Conservation (phyloP, 2,113 vertebrate species). For the Laterallus jamaicensis region DNA sequence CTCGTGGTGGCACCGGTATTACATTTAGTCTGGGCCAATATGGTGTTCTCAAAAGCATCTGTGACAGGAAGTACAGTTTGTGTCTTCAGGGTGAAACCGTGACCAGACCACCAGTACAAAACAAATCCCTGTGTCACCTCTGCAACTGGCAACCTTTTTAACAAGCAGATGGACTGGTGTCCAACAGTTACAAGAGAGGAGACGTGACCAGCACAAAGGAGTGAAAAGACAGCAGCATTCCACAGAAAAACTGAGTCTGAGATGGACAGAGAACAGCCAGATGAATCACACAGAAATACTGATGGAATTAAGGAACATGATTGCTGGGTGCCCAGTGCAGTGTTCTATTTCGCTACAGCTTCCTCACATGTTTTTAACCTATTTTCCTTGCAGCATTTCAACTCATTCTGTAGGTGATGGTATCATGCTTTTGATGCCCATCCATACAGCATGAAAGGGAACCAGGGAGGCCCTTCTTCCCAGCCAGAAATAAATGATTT, state of each 20-base stretch:
- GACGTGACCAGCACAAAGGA: background rate
- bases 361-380: background rate
- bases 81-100: constrained; percentile 18
- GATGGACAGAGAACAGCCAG: background rate
- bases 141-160: background rate
- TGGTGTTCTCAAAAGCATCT: constrained; percentile 82
- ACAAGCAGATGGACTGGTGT: background rate
- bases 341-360: constrained; percentile 22
- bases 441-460: background rate
- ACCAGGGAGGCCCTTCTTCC: background rate
- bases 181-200: background rate
- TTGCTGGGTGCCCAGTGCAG: background rate
- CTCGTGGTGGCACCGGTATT: constrained; percentile 68
- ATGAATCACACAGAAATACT: background rate
- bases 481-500: background rate
- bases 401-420: background rate
- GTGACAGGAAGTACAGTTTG: constrained; percentile 70
- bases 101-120: constrained; percentile 12
- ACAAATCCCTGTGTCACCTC: background rate
- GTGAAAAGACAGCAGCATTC: constrained; percentile 22
- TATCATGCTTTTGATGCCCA: background rate
- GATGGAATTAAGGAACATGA: background rate
- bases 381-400: background rate
- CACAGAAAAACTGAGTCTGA: background rate
- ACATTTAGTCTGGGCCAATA: constrained; percentile 78